Base-by-base conservation (phyloP, 2,797 vertebrate species). In the Macroramphosus scolopax region DNA sequence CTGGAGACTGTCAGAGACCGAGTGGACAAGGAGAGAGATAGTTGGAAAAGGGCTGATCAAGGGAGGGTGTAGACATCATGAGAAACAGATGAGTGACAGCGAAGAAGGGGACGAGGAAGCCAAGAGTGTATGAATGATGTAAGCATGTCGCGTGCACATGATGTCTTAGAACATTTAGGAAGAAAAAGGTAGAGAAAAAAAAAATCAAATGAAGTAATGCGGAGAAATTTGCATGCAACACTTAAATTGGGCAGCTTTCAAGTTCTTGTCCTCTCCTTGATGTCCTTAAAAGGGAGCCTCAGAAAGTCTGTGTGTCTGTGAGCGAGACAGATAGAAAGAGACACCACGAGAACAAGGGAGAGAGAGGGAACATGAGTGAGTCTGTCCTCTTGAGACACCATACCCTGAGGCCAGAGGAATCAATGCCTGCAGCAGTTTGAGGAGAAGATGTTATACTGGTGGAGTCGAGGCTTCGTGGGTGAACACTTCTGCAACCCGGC, bases 371-470 rank as follows among this genome's bases (percentile, higher is more conserved):
- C 45, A 13, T 43, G 33, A 63, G 43, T 41, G 41, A 56, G 44
- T 57, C 53, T 54, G 32, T 66, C 41, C 67, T 75, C 66, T 56
- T 31, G 43, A 65, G 77, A 53, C 60, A 24, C 15, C 24, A 34
- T 55, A 62, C 56, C 75, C 67, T 14, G 39, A 56, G 74, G 78
- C 73, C 52, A 74, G 44, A 70, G 29, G 52, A 77, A 72, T 75
- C 63, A 52, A 33, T 24, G 77, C 68, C 73, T 46, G 58, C 1
- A 72, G 73, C 75, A 58, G 20, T 75, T 61, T 73, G 22, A 63
- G 45, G 31, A 58, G 54, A 63, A 41, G 25, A 48, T 60, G 56
- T 68, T 34, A 41, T 18, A 51, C 28, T 33, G 33, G 40, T 17
- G 29, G 42, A 53, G 45, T 41, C 36, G 20, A 62, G 37, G 33